These are phyloP conservation scores for Premnoplex brunnescens DNA, from an alignment of 2,797 vertebrate species.

Conservation along the genomic window DNA sequence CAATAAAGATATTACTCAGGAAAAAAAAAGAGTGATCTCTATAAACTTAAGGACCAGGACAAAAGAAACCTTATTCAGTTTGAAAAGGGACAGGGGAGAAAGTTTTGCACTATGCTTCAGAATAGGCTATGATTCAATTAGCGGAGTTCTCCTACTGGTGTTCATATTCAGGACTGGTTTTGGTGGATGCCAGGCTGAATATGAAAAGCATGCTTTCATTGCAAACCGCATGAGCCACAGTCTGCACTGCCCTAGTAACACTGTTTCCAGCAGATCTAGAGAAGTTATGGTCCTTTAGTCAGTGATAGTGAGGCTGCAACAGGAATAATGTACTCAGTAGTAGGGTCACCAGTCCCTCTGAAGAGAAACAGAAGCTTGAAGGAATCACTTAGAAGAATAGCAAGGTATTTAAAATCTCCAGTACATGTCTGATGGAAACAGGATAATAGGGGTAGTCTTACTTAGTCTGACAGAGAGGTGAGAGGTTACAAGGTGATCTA, in stretches of 20 bases:
- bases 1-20: background rate
- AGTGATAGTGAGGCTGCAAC: background rate
- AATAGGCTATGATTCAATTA: background rate
- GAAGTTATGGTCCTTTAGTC: background rate
- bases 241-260: accelerated
- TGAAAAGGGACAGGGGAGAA: background rate
- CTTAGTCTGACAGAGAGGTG: background rate
- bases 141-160: background rate
- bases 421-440: background rate
- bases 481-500: background rate
- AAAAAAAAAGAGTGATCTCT: background rate
- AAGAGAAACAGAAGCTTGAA: background rate
- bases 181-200: background rate
- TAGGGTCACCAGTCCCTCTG: accelerated
- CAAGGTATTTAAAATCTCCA: background rate
- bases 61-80: background rate
- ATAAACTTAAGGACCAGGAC: background rate
- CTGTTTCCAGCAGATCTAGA: background rate
- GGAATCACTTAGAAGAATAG: accelerated
- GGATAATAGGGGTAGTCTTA: background rate
- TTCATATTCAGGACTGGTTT: background rate
- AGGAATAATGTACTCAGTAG: background rate
- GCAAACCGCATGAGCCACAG: background rate
- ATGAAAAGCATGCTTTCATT: background rate
- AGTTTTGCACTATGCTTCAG: background rate